phyloP scores from a whole-genome alignment of 2,113 vertebrate genomes.

The Cacatua alba region DNA sequence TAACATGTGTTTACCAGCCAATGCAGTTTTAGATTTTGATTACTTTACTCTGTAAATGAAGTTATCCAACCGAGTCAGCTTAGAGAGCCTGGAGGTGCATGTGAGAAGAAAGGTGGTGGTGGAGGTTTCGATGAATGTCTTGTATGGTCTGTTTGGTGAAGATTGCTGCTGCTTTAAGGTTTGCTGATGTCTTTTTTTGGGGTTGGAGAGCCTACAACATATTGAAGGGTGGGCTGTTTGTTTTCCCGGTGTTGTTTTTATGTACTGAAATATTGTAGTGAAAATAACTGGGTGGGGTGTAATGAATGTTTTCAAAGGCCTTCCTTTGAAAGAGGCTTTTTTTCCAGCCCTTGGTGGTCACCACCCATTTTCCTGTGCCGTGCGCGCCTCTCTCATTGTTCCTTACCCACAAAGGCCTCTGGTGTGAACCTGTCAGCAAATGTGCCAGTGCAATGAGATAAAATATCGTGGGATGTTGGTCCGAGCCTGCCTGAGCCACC shows the following conservation, averaged over 20 bases:
- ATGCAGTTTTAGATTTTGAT: neutral
- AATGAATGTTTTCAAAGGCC: conserved; percentile 52
- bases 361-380: conserved; percentile 59
- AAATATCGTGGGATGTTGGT: neutral
- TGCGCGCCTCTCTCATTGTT: conserved; percentile 31
- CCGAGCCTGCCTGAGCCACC: neutral
- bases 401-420: conserved; percentile 48
- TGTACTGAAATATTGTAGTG: conserved; percentile 58
- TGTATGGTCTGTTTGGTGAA: neutral
- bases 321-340: conserved; percentile 60
- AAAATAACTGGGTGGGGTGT: conserved; percentile 63
- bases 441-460: neutral
- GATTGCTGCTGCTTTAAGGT: neutral
- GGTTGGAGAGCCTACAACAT: neutral
- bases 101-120: neutral
- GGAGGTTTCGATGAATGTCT: neutral
- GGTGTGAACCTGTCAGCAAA: conserved; percentile 13
- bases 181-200: neutral
- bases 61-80: neutral
- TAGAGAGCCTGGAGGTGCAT: neutral
- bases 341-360: conserved; percentile 50
- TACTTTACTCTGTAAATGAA: neutral
- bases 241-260: conserved; percentile 60
- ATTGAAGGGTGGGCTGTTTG: conserved; percentile 41
- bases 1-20: neutral